A percentile compares a stretch with the other conserved stretches of the same genome.
Conservation (phyloP, 2,888 invertebrate genomes). For the Microplitis deprimator region DNA sequence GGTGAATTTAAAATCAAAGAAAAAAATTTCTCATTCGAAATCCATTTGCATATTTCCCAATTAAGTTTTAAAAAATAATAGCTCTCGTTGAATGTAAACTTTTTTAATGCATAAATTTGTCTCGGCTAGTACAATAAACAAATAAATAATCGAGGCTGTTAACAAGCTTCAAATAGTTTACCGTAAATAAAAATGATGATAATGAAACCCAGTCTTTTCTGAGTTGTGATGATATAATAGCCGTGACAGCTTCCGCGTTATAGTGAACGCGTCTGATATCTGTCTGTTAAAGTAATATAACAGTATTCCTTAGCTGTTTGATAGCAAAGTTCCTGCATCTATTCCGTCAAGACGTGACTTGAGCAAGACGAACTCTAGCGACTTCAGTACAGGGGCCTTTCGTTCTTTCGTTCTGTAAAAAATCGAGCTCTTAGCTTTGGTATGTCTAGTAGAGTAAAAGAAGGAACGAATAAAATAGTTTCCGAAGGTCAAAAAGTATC, state of each 20-base stretch:
- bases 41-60: too few species aligned
- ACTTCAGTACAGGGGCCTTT: not conserved
- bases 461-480: not conserved
- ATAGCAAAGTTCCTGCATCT: slow-evolving; percentile 39
- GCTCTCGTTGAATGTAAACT: too few species aligned
- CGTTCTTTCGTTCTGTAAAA: not conserved
- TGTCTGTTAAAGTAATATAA: slow-evolving; percentile 2
- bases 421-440: not conserved
- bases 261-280: not conserved
- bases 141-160: not conserved
- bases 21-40: too few species aligned
- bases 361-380: slow-evolving; percentile 15
- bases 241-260: not conserved
- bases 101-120: slow-evolving; percentile 39
- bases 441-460: not conserved
- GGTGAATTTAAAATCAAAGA: too few species aligned
- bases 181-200: slow-evolving; percentile 1
- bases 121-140: slow-evolving; percentile 13
- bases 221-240: slow-evolving; percentile 11
- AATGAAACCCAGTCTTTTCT: not conserved
- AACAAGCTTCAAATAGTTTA: not conserved
- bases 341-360: slow-evolving; percentile 37
- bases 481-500: slow-evolving; percentile 1
- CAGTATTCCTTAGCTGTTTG: slow-evolving; percentile 17
- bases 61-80: too few species aligned